A percentile compares a stretch with the other conserved stretches of the same genome.
Evolutionary conservation across 1,140 invertebrate species (phyloP).

Genomic region (Portunus trituberculatus): DNA sequence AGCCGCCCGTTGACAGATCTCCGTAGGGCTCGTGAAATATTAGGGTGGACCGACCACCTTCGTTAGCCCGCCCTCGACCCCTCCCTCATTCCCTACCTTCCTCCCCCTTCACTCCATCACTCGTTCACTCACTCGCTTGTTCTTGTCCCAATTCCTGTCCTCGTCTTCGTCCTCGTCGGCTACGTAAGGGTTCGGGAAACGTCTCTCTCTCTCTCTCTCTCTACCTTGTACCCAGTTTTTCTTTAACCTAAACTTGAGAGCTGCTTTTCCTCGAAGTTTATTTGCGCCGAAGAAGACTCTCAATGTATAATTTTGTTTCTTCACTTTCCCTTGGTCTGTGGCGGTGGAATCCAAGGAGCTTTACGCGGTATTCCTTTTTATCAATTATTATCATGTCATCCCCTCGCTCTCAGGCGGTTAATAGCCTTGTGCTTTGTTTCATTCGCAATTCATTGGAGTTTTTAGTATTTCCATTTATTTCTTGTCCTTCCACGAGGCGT

Average conservation of each 20-base stretch:
- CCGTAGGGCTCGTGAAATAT: neutral
- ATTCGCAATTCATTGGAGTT: neutral
- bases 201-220: constrained; percentile 11
- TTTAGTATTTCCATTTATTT: neutral
- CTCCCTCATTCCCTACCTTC: neutral
- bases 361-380: neutral
- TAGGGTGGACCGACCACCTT: constrained; percentile 16
- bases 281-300: neutral
- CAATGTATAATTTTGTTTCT: too few species aligned
- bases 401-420: neutral
- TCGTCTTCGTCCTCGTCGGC: neutral
- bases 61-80: neutral
- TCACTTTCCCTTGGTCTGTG: neutral
- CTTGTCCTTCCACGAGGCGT: neutral
- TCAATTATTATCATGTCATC: neutral
- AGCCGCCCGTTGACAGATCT: constrained; percentile 9
- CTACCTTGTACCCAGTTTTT: neutral
- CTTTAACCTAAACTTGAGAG: neutral
- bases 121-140: too few species aligned
- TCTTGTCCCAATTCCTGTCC: neutral
- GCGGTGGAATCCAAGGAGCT: neutral
- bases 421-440: neutral
- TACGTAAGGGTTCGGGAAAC: neutral
- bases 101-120: neutral
- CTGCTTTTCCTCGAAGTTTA: neutral